phyloP scores from a whole-genome alignment of 2,113 vertebrate species.

The Bubo scandiacus region DNA sequence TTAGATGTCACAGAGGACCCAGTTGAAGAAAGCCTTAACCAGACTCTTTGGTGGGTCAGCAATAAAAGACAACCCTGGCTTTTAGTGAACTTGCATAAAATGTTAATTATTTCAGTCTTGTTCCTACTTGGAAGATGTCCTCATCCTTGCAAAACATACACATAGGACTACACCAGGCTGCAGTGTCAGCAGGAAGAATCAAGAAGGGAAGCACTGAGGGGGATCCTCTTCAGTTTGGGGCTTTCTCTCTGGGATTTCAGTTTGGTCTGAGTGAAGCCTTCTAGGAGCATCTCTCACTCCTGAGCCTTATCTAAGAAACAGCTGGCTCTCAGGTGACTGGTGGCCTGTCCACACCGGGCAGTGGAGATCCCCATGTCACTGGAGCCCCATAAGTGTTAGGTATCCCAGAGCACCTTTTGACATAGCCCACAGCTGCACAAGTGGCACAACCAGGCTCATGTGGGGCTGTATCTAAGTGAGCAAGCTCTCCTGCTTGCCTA shows the following conservation, averaged over 20 bases:
- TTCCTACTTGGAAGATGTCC: background rate
- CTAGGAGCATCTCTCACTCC: background rate
- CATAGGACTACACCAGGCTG: background rate
- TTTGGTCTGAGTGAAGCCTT: background rate
- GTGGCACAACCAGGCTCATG: background rate
- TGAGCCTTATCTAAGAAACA: background rate
- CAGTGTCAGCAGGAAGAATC: background rate
- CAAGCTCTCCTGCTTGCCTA: background rate
- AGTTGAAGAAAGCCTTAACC: background rate
- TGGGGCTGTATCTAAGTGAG: background rate
- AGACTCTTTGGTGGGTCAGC: background rate
- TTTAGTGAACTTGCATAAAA: background rate
- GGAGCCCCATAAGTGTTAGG: rapidly evolving
- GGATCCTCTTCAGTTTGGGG: rapidly evolving
- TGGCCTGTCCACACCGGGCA: background rate
- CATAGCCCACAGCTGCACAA: background rate
- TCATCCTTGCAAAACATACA: background rate
- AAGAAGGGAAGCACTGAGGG: background rate
- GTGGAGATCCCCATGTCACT: rapidly evolving
- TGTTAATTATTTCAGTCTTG: background rate
- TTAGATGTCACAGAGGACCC: background rate
- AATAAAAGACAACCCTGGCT: background rate
- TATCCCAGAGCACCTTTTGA: background rate
- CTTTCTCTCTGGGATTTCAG: background rate
- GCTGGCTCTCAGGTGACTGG: background rate